These are phyloP conservation scores for Cheilinus undulatus DNA, from an alignment of 2,113 vertebrate genomes.

Conservation along the genomic window DNA sequence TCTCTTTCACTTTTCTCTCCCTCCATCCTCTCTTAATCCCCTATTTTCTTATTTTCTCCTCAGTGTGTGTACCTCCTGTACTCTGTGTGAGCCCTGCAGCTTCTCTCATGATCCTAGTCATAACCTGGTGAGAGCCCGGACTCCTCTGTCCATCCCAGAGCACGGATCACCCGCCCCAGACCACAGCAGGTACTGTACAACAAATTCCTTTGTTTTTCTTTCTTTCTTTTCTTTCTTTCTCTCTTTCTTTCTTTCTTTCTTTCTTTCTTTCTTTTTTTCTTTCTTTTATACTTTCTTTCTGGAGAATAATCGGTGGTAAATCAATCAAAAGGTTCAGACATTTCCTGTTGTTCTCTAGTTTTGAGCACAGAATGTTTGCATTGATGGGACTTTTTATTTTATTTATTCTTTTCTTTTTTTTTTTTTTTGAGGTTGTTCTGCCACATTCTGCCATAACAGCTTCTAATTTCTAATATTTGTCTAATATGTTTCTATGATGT, in stretches of 20 bases:
- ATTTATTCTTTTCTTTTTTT: too few species aligned
- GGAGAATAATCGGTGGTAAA: too few species aligned
- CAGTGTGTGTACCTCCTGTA: constrained; percentile 93
- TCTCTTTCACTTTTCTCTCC: background rate
- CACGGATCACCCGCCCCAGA: constrained; percentile 83
- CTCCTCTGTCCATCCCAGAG: constrained; percentile 87
- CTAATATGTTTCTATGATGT: background rate
- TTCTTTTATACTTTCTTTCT: too few species aligned
- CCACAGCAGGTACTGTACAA: constrained; percentile 80
- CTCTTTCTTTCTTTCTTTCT: too few species aligned
- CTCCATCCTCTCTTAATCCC: background rate
- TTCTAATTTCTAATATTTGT: background rate
- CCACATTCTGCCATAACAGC: background rate
- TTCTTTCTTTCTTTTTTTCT: too few species aligned
- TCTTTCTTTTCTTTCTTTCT: too few species aligned
- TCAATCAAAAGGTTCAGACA: too few species aligned
- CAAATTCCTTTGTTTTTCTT: too few species aligned
- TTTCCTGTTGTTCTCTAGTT: too few species aligned
- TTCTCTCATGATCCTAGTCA: constrained; percentile 92
- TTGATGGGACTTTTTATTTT: too few species aligned
- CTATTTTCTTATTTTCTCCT: background rate
- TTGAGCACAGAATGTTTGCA: too few species aligned
- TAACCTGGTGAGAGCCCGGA: constrained; percentile 90
- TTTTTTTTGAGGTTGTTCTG: background rate
- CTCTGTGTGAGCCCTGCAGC: constrained; percentile 90